Percentiles rank a stretch among this genome's conserved stretches.
These are phyloP conservation scores for Drosophila parabipectinata DNA, from an alignment of 1,140 invertebrate species.

Conservation along the genomic window DNA sequence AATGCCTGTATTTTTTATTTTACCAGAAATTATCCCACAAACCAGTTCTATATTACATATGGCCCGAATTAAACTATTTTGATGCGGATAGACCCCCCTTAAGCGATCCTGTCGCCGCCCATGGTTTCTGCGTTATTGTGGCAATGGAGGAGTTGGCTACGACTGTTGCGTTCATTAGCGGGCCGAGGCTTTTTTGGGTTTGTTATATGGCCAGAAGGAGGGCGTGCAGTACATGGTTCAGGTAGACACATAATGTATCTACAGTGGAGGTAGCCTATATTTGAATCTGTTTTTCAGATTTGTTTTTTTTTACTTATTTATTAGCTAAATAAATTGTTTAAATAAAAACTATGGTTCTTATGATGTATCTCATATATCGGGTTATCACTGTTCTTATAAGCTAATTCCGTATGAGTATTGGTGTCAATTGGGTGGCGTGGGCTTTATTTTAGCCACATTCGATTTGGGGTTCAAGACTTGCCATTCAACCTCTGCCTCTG, in stretches of 20 bases:
- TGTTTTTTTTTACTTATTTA: too few species aligned
- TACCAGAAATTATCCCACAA: background rate
- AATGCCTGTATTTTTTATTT: background rate
- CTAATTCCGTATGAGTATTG: slow-evolving; percentile 33
- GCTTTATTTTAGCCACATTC: slow-evolving; percentile 20
- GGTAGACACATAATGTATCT: slow-evolving; percentile 51
- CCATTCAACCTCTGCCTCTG: slow-evolving; percentile 22
- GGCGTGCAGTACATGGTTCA: slow-evolving; percentile 72
- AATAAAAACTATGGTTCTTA: too few species aligned
- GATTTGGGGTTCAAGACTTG: slow-evolving; percentile 39
- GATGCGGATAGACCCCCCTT: background rate
- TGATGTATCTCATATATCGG: background rate
- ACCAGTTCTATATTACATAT: too few species aligned
- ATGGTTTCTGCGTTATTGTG: slow-evolving; percentile 12
- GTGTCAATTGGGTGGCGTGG: slow-evolving; percentile 69
- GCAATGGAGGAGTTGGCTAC: slow-evolving; percentile 54
- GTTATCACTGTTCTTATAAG: slow-evolving; percentile 12
- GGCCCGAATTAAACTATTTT: background rate
- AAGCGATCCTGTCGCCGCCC: background rate
- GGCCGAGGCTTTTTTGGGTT: slow-evolving; percentile 68
- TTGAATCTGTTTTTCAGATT: background rate
- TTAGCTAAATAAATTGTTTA: too few species aligned
- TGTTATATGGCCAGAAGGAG: slow-evolving; percentile 62
- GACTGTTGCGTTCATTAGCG: slow-evolving; percentile 81
- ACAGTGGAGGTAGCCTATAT: slow-evolving; percentile 8